Percentiles rank a stretch among this genome's conserved stretches.
Conservation (phyloP, 2,113 vertebrate species). For the Odocoileus virginianus region DNA sequence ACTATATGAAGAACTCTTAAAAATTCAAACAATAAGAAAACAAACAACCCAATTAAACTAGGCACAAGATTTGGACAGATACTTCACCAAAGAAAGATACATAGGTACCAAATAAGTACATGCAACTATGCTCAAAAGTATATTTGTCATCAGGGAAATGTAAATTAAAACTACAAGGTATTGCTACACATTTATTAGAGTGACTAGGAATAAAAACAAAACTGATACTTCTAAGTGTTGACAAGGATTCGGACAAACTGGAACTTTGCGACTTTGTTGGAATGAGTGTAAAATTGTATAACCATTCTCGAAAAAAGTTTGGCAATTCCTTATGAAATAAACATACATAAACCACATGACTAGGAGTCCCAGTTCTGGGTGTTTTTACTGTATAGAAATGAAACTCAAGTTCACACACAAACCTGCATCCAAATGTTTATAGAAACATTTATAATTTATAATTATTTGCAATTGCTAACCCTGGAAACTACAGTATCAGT, state of each 20-base stretch:
- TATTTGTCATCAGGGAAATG: not conserved
- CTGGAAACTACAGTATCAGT: not conserved
- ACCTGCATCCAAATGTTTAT: not conserved
- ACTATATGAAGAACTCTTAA: not conserved
- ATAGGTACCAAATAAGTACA: not conserved
- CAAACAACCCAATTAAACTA: not conserved
- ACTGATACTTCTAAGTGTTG: not conserved
- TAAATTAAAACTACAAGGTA: not conserved
- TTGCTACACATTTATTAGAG: not conserved
- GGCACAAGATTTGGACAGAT: not conserved
- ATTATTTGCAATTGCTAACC: not conserved
- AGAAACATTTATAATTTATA: not conserved
- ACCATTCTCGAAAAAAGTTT: not conserved
- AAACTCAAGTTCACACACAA: not conserved
- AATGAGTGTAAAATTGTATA: not conserved
- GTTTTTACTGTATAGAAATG: not conserved
- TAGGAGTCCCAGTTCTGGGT: not conserved
- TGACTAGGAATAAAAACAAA: not conserved
- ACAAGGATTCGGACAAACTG: not conserved
- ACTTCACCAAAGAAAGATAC: not conserved
- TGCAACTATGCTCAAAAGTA: not conserved
- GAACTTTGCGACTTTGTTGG: not conserved
- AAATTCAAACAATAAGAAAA: not conserved
- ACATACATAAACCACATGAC: not conserved
- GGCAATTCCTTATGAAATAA: not conserved